Conservation (phyloP, 2,797 vertebrate species). For the Ptychadena robeensis region DNA sequence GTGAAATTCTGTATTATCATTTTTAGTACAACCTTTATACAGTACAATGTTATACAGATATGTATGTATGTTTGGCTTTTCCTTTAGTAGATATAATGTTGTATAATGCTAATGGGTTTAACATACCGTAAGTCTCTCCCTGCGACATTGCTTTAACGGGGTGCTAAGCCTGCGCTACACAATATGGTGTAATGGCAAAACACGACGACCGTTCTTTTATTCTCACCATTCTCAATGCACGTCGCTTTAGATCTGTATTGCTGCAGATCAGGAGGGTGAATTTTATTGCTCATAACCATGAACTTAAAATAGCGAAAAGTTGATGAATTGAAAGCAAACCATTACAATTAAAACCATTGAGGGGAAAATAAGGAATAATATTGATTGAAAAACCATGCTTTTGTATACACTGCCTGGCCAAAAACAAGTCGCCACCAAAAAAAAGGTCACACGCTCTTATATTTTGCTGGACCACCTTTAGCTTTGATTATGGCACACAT, state of each 20-base stretch:
- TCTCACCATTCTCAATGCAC: background rate
- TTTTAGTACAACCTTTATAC: slow-evolving; percentile 1
- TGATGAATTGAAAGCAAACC: too few relatives aligned
- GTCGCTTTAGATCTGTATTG: background rate
- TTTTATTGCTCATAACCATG: background rate
- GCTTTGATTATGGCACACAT: too few relatives aligned
- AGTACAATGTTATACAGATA: background rate
- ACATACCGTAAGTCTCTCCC: background rate
- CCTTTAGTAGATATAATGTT: background rate
- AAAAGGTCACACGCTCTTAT: too few relatives aligned
- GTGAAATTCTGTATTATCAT: background rate
- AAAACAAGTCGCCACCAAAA: too few relatives aligned
- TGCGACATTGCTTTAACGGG: background rate
- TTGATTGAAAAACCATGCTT: too few relatives aligned
- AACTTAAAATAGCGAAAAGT: background rate
- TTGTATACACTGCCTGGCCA: too few relatives aligned
- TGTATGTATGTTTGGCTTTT: background rate
- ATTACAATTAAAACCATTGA: too few relatives aligned
- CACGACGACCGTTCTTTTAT: background rate
- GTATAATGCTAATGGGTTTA: background rate
- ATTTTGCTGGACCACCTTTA: too few relatives aligned
- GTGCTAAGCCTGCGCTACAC: background rate
- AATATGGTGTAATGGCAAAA: background rate
- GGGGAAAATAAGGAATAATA: too few relatives aligned
- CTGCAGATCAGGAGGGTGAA: background rate